Evolutionary conservation across 2,797 vertebrate genomes (phyloP), one percentile per base, ranked within the genome.

Genomic region (Graptemys geographica): DNA sequence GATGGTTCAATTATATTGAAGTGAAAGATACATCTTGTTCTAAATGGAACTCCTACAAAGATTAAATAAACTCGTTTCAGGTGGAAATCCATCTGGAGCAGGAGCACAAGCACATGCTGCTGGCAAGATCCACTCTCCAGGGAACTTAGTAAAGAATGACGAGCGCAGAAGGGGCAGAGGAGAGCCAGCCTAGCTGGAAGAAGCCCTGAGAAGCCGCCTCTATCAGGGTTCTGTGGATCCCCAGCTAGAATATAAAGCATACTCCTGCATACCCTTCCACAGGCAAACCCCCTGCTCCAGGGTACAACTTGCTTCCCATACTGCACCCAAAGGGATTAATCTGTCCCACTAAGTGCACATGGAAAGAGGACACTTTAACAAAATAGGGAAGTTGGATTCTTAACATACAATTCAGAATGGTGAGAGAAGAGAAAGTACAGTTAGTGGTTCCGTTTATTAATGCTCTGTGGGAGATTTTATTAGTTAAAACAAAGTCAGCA

Each of bases 401-500:
- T 76, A 44, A 76, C 11, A 47, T 27, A 47, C 3, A 86, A 91
- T 2, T 31, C 41, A 47, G 44, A 78, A 27, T 8, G 41, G 57
- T 84, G 88, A 96, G 84, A 87, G 37, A 8, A 90, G 19, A 90
- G 91, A 87, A 79, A n/a, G 13, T 10, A 13, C 37, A 81, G 11
- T 52, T 8, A 79, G n/a, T 47, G 49, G 18, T 95, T 86, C 19
- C 89, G 86, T 47, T 94, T 87, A 90, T 84, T 91, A 87, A 92
- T 7, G 12, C 4, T 76, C 23, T 28, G 88, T 74, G 59, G 84
- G 83, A 95, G 74, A 91, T 69, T 94, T 90, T 83, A 79, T 87
- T 76, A 89, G 44, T 8, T 79, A 92, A 92, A 90, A 37, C 86
- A 84, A 86, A 95, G 76, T 72, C 86, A 96, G 74, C 47, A 92